phyloP scores from a whole-genome alignment of 1,140 invertebrate species.

The Nasonia vitripennis region DNA sequence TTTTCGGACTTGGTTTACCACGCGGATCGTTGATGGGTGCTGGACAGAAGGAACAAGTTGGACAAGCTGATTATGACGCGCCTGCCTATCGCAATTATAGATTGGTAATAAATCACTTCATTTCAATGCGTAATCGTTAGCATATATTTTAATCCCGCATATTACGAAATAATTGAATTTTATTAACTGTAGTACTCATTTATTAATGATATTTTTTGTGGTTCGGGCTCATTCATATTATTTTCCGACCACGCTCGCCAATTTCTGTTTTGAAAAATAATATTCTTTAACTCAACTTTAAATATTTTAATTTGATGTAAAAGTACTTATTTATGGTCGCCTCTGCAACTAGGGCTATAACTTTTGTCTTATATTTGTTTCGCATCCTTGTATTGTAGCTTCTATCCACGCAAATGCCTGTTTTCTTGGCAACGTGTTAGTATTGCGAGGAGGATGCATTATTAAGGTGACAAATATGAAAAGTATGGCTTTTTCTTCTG shows the following conservation, averaged over 20 bases:
- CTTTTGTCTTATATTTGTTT: neutral
- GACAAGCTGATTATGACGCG: conserved; percentile 63
- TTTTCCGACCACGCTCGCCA: too few relatives aligned
- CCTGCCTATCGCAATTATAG: conserved; percentile 59
- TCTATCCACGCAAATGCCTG: neutral
- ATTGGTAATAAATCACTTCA: conserved; percentile 54
- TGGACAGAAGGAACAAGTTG: conserved; percentile 38
- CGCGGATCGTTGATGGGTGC: conserved; percentile 72
- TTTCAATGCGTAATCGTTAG: conserved; percentile 54
- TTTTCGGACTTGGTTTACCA: conserved; percentile 75
- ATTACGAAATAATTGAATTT: too few relatives aligned
- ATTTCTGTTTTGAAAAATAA: too few relatives aligned
- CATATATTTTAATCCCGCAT: neutral
- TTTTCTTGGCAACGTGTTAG: conserved; percentile 53
- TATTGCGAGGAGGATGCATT: conserved; percentile 46
- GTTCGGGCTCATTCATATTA: too few relatives aligned
- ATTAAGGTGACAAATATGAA: conserved; percentile 61
- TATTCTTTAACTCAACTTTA: too few relatives aligned
- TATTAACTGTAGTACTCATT: too few relatives aligned
- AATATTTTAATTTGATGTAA: too few relatives aligned
- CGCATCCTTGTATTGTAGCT: conserved; percentile 27
- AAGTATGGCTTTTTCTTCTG: conserved; percentile 52
- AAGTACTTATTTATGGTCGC: too few relatives aligned
- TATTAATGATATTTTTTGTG: too few relatives aligned
- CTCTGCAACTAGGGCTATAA: too few relatives aligned